A percentile compares a stretch with the other conserved stretches of the same genome.
phyloP scores from a whole-genome alignment of 1,140 invertebrate genomes.

The Rhizoglyphus robini region DNA sequence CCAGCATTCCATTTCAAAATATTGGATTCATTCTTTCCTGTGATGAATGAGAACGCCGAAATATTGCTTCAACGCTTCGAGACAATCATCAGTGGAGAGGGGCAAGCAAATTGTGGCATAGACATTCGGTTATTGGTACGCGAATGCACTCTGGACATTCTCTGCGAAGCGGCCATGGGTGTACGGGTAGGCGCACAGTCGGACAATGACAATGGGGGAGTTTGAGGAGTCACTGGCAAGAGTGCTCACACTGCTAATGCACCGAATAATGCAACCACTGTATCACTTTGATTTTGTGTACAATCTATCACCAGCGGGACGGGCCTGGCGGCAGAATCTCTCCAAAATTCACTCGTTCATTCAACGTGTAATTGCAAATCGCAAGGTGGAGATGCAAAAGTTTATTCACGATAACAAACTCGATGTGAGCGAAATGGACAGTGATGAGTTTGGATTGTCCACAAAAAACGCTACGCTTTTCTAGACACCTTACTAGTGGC shows the following conservation, averaged over 20 bases:
- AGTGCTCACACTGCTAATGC: slow-evolving; percentile 1
- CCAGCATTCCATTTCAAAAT: slow-evolving; percentile 78
- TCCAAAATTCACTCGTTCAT: slow-evolving; percentile 16
- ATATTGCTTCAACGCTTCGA: neutral
- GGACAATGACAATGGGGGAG: slow-evolving; percentile 31
- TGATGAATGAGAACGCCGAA: slow-evolving; percentile 54
- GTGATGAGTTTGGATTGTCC: neutral
- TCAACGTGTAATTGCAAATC: slow-evolving; percentile 3
- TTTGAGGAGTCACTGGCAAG: neutral
- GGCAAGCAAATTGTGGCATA: neutral
- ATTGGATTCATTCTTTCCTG: slow-evolving; percentile 59
- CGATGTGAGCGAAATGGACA: neutral
- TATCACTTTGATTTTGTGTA: slow-evolving; percentile 7
- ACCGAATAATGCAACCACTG: neutral
- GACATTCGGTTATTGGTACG: slow-evolving; percentile 40
- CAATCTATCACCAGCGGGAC: slow-evolving; percentile 18
- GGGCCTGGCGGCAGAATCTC: slow-evolving; percentile 5
- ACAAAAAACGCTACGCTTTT: slow-evolving; percentile 46
- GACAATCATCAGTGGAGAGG: neutral
- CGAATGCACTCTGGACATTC: slow-evolving; percentile 42
- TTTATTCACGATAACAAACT: neutral
- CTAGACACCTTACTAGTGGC: slow-evolving; percentile 52
- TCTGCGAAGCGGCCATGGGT: slow-evolving; percentile 73
- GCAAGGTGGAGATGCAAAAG: slow-evolving; percentile 5
- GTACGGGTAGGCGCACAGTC: slow-evolving; percentile 50